Conservation (phyloP, 2,797 vertebrate genomes). For the Enteromius fasciolatus region DNA sequence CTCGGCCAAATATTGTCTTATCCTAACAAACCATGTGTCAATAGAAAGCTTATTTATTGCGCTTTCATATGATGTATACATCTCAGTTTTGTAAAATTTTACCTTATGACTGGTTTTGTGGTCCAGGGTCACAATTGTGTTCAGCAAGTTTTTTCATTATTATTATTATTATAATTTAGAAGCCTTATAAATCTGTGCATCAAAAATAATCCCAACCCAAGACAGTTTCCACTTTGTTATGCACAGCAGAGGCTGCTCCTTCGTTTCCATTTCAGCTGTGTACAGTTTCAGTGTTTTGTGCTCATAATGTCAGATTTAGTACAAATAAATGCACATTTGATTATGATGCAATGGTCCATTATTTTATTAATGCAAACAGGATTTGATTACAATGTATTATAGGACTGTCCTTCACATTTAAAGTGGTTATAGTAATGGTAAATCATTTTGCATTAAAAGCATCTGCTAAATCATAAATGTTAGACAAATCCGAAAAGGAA, state of each 20-base stretch:
- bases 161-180: too few relatives aligned
- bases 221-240: neutral
- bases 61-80: too few relatives aligned
- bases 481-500: neutral
- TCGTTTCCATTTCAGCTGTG: too few relatives aligned
- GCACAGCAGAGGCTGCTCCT: too few relatives aligned
- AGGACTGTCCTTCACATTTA: neutral
- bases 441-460: neutral
- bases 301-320: neutral
- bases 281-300: neutral
- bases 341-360: neutral
- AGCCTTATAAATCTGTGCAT: too few relatives aligned
- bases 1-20: too few relatives aligned
- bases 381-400: neutral
- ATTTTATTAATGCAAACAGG: neutral
- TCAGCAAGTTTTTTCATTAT: too few relatives aligned
- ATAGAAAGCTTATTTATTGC: too few relatives aligned
- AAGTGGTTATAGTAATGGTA: neutral
- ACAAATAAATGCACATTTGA: neutral
- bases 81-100: too few relatives aligned
- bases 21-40: too few relatives aligned
- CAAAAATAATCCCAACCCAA: neutral
- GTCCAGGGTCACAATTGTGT: too few relatives aligned
- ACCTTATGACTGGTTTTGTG: too few relatives aligned
- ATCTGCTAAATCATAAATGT: neutral